These are phyloP conservation scores for Sanderia malayensis DNA, from an alignment of 30 jellyfish, hydroid and myxozoan genomes.

Conservation along the genomic window DNA sequence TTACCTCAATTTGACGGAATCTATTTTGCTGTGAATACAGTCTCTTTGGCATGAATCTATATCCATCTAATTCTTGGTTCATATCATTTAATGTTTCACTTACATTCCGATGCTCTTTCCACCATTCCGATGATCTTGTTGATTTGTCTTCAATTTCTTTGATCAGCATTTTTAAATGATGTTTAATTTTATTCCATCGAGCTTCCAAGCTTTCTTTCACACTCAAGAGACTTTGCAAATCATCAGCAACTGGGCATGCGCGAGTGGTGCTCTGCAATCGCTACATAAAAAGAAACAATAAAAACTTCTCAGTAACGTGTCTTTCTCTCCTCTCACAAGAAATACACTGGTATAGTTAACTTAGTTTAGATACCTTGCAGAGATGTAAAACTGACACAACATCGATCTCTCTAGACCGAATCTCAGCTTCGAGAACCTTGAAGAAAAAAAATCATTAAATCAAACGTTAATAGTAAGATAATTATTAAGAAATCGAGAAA, in stretches of 20 bases:
- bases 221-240: constrained; percentile 39
- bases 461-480: neutral
- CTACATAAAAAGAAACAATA: neutral
- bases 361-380: constrained; percentile 86
- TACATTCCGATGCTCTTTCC: constrained; percentile 10
- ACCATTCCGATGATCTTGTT: constrained; percentile 9
- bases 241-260: constrained; percentile 84
- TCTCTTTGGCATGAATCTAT: neutral
- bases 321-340: too few relatives aligned
- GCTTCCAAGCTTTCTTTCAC: constrained; percentile 76
- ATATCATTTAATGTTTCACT: constrained; percentile 4
- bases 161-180: constrained; percentile 19
- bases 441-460: neutral
- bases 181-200: constrained; percentile 63
- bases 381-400: constrained; percentile 69
- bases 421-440: constrained; percentile 78
- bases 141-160: constrained; percentile 32
- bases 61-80: neutral
- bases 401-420: constrained; percentile 68
- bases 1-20: neutral
- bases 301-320: neutral
- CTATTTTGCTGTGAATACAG: neutral
- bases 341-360: too few relatives aligned
- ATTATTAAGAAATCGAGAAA: too few relatives aligned
- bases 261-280: constrained; percentile 64